These are phyloP conservation scores for Sinelater perroti DNA, from an alignment of 2,888 invertebrate species.

Conservation along the genomic window DNA sequence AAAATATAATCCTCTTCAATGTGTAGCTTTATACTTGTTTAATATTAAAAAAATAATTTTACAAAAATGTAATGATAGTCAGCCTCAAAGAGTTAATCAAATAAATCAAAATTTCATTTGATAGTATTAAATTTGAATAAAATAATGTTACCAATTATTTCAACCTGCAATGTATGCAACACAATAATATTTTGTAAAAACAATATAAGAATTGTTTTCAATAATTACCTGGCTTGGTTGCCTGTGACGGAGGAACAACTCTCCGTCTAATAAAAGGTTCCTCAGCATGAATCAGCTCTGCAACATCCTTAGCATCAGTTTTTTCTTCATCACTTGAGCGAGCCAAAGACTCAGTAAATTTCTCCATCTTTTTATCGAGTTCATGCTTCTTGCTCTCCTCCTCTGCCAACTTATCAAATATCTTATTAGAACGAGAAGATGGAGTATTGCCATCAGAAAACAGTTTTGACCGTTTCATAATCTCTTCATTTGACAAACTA, in stretches of 20 bases:
- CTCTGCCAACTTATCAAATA: constrained; percentile 36
- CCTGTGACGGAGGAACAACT: constrained; percentile 28
- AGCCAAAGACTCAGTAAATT: constrained; percentile 16
- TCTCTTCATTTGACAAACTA: constrained; percentile 28
- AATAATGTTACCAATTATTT: background rate
- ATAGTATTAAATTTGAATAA: background rate
- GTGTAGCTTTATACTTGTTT: too few relatives aligned
- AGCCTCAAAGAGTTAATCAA: background rate
- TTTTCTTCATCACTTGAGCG: constrained; percentile 21
- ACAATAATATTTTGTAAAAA: background rate
- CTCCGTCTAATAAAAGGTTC: constrained; percentile 27
- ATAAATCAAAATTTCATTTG: background rate
- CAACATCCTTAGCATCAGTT: constrained; percentile 20
- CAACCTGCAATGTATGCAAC: background rate
- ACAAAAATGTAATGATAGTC: background rate
- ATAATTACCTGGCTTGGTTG: background rate
- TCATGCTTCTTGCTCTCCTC: constrained; percentile 19
- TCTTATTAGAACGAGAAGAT: constrained; percentile 26
- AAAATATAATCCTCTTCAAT: too few relatives aligned
- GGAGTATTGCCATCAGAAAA: constrained; percentile 16
- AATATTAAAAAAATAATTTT: too few relatives aligned
- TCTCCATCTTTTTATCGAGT: constrained; percentile 11
- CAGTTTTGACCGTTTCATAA: constrained; percentile 34
- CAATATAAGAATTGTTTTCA: too few relatives aligned
- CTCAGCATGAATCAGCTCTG: constrained; percentile 25